Evolutionary conservation across 2,797 vertebrate genomes (phyloP).

Genomic region (Tinamus major): DNA sequence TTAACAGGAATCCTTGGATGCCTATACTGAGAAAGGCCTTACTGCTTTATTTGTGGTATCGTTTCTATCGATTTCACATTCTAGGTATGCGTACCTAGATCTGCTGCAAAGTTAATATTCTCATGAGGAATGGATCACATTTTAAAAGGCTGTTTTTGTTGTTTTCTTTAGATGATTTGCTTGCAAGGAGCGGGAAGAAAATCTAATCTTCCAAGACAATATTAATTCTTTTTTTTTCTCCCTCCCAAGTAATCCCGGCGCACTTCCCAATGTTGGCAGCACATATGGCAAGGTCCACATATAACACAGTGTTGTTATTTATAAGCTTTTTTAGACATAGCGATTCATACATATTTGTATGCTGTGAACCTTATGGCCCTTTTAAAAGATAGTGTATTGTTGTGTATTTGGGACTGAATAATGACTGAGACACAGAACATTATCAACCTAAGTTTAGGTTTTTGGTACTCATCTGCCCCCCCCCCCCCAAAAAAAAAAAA

Average conservation of each 20-base stretch:
- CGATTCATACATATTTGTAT: background rate
- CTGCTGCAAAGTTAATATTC: background rate
- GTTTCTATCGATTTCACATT: background rate
- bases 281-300: background rate
- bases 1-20: background rate
- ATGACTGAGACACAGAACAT: background rate
- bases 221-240: background rate
- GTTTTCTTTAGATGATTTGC: background rate
- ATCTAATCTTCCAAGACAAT: background rate
- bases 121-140: background rate
- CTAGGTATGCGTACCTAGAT: background rate
- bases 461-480: background rate
- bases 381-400: background rate
- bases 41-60: background rate
- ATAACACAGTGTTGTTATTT: background rate
- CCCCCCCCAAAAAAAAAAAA: too few species aligned
- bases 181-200: background rate
- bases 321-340: background rate
- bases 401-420: background rate
- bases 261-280: background rate
- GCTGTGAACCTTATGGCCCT: background rate
- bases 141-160: background rate
- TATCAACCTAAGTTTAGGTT: fast-evolving
- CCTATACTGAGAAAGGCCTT: background rate
- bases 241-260: background rate